Base-by-base conservation (phyloP, 2,113 vertebrate genomes). In the Rhinoptilus africanus region DNA sequence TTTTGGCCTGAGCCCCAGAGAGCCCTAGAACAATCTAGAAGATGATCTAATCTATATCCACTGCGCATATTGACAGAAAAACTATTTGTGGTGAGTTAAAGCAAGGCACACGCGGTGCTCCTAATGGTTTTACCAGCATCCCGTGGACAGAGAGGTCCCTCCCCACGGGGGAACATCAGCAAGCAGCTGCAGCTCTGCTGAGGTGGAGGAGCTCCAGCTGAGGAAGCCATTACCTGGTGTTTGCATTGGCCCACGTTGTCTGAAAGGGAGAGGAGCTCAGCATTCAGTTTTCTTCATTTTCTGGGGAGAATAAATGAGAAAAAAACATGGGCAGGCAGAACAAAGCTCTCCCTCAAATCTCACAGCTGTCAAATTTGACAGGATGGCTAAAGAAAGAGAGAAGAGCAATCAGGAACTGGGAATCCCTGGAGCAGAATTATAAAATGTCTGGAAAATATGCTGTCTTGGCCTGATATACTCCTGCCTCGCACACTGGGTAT, bases 81-180 rank as follows among this genome's bases (percentile, higher is more conserved):
- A 39, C 23, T 62, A 15, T 54, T 57, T 63, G 6, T 57, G 34
- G 14, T 63, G 43, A 77, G 37, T 50, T 54, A 62, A 87, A 93
- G 56, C 0, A 3, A 56, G 66, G 20, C 5, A 3, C 30, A 24
- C 1, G 1, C 23, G 23, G 7, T 89, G 43, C 26, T 92, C 19
- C 47, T 93, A 93, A 68, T 10, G 2, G n/a, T 22, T 82, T 78
- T 87, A 78, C 37, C 69, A 81, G n/a, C 28, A 54, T 26, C 41
- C 37, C 3, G 0, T 1, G 4, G n/a, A 47, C 0, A 0, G 48
- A 91, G 35, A 76, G 34, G 28, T 86, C 23, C 15, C 30, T 82
- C 32, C 68, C 47, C 11, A 6, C 1, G 0, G 13, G 5, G 14
- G 8, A 91, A 43, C 1, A 4, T 50, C 73, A 75, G 47, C 2